Base-by-base conservation (phyloP, 2,113 vertebrate species). In the Chelonoidis abingdonii region DNA sequence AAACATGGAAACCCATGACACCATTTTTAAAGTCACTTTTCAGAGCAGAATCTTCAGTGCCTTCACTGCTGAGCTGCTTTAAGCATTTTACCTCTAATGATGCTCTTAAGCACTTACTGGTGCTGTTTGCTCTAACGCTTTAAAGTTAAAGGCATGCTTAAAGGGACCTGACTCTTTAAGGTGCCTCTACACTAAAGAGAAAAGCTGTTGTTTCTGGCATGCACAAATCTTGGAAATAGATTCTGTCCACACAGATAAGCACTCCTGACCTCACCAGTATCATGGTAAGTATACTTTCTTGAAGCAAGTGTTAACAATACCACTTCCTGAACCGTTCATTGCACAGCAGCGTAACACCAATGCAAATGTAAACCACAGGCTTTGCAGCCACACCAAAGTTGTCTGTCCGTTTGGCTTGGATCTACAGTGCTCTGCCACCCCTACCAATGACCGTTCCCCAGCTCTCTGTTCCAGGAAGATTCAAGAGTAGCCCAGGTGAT, bases 1-100 rank as follows among this genome's bases (percentile, higher is more conserved):
- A 69, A 81, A 47, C 21, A 6, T 19, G 1, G 72, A 69, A 19
- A 59, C 11, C 54, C 31, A 1, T 0, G 0, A 5, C 1, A 2
- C 3, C 10, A 5, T 78, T 78, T 78, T 78, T 72, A 72, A 69
- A 47, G 41, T 29, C 10, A 57, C 35, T 81, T 86, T 81, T 59
- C 1, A 38, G 81, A 88, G 87, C n/a, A 12, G 81, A 80, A 2
- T 50, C 21, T 81, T 50, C 52, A 0, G 1, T 9, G 29, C 27
- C 65, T 75, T 80, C 69, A 25, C 93, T 78, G 1, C 5, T 2
- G 81, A 75, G 90, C 87, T 89, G 84, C 93, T 84, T 89, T 41
- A 81, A 89, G 62, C 80, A 7, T 57, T 88, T 79, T 19, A 22
- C 41, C 83, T 83, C 69, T 69, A 41, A 52, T 3, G 84, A 84